Conservation (phyloP, 2,888 invertebrate genomes). For the Cryptophagus acutangulus region DNA sequence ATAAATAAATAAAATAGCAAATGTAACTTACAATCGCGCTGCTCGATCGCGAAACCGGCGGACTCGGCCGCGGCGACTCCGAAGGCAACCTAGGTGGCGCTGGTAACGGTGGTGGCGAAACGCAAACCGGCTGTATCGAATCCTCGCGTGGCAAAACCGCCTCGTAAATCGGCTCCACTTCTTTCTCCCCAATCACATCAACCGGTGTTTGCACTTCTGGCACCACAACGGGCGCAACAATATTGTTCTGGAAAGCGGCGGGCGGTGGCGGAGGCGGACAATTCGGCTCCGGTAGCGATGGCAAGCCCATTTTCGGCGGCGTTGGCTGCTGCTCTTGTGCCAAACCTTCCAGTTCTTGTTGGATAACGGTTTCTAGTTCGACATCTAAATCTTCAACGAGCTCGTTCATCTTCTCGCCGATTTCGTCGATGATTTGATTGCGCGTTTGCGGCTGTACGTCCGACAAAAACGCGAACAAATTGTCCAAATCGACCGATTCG, state of each 20-base stretch:
- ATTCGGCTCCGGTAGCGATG: conserved; percentile 57
- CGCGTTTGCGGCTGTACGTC: conserved; percentile 60
- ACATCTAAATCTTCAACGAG: conserved; percentile 77
- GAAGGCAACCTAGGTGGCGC: conserved; percentile 48
- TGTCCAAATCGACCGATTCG: conserved; percentile 82
- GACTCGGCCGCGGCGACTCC: conserved; percentile 52
- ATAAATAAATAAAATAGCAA: conserved; percentile 3
- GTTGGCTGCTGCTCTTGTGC: conserved; percentile 46
- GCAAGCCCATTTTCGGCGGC: conserved; percentile 39
- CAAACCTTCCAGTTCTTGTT: conserved; percentile 57
- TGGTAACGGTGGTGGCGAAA: conserved; percentile 49
- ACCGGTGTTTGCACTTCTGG: conserved; percentile 18
- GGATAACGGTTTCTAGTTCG: conserved; percentile 65
- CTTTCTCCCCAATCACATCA: conserved; percentile 14
- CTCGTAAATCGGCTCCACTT: conserved; percentile 75
- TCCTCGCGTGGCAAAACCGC: conserved; percentile 71
- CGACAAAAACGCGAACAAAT: conserved; percentile 83
- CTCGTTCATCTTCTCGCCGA: conserved; percentile 78
- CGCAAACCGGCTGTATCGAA: conserved; percentile 35
- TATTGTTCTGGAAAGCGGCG: conserved; percentile 44
- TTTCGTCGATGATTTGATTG: conserved; percentile 68
- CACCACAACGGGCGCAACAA: too few relatives aligned
- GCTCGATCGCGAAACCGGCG: conserved; percentile 51
- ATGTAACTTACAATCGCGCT: conserved; percentile 47
- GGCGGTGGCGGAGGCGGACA: conserved; percentile 56